Base-by-base conservation (phyloP, 2,113 vertebrate species). In the Tor tambroides region DNA sequence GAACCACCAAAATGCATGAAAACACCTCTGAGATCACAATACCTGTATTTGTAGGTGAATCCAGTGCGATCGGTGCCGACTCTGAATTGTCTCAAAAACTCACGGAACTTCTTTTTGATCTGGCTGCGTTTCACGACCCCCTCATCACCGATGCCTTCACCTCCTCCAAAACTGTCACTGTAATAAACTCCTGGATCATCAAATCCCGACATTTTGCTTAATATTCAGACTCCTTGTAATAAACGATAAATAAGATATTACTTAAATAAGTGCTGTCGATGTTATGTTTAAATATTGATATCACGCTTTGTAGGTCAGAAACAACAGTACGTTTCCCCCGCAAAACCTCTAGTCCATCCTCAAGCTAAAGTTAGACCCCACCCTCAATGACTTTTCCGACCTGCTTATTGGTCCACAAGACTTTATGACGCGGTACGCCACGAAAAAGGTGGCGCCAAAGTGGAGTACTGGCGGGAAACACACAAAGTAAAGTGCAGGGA, bases 41-140 rank as follows among this genome's bases (percentile, higher is more conserved):
- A 98, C 98, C 98, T 98, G 96, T 99, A 99, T 93, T 99, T 99
- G 91, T 97, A 99, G 1, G 97, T 97, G 93, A 99, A 98, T 35
- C 98, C 98, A 3, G 97, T 99, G 8, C 97, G 95, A 93, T 99
- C 97, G 10, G 98, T 99, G 7, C 98, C 98, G 88, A 97, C 96
- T 2, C 98, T 94, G 92, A 98, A 99, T 90, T 99, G 98, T 4
- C 98, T 95, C 84, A 99, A 91, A 51, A 99, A 99, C 88, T 99
- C 98, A 49, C 96, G 96, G 91, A 99, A 98, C 71, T 97, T 94
- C 85, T 95, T 96, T 94, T 98, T 97, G 80, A 98, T 94, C 86
- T 99, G 98, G 19, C 94, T 95, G 67, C 95, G 96, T 89, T 97
- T 98, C 56, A 95, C 90, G 63, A 95, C 94, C 0, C 96, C 96